Evolutionary conservation across 2,888 invertebrate genomes (phyloP), one percentile per base, ranked within the genome.

Genomic region (Leistus spinibarbis): DNA sequence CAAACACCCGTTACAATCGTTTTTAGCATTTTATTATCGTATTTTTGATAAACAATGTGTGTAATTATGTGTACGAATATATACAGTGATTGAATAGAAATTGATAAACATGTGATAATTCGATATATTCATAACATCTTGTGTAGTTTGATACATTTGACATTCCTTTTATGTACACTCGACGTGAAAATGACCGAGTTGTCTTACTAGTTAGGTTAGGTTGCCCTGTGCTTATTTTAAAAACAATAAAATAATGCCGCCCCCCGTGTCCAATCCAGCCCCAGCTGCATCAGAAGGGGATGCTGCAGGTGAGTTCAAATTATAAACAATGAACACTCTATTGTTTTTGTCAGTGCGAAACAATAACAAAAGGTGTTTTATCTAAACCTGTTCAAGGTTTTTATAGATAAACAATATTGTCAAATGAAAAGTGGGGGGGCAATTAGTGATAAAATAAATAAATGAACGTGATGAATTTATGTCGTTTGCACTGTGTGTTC

Each of bases 141-240:
- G 73, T 57, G 22, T 54, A 57, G 13, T 19, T 54, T 64, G 67
- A 73, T 72, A 72, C 57, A 72, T 73, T 73, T 73, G 67, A 73
- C 73, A 73, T 73, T 73, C 73, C 73, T 73, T 73, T 73, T 73
- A 73, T 73, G 73, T 73, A 73, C 73, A 73, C 63, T 73, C 73
- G 27, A 67, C 57, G 73, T 67, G 73, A 73, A 73, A 67, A 73
- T 73, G 73, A 67, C 54, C 54, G 56, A 60, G 62, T 40, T 72
- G 66, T 73, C 67, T 73, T 73, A 22, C 13, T 40, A 54, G 73
- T 73, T 57, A 73, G 73, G 73, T 73, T 67, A 67, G 62, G 67
- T 27, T 66, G 23, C 27, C 40, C 40, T 40, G 40, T 40, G 40
- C 40, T 40, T 54, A 56, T 71, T 71, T 54, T 57, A 16, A 57